Evolutionary conservation across 2,113 vertebrate species (phyloP).

Genomic region (Hydropotes inermis): DNA sequence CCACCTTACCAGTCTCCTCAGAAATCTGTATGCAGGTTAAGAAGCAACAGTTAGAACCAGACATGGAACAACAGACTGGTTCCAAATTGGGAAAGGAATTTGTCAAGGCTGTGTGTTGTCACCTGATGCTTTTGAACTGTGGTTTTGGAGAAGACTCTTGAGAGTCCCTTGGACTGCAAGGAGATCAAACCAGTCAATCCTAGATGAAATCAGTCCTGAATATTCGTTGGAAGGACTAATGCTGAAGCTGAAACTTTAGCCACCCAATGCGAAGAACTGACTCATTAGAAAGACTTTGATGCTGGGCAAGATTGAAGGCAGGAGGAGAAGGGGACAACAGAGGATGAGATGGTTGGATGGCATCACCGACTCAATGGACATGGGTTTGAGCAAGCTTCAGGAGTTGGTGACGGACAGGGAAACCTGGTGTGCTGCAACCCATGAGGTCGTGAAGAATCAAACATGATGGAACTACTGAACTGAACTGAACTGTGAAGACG

Average conservation of each 20-base stretch:
- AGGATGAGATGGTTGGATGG: neutral
- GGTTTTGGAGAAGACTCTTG: neutral
- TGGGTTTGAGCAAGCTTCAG: neutral
- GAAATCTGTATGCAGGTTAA: neutral
- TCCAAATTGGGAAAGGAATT: neutral
- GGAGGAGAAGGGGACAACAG: neutral
- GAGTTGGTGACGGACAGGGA: neutral
- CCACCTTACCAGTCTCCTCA: neutral
- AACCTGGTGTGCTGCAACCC: neutral
- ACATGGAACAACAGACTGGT: neutral
- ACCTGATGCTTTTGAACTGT: neutral
- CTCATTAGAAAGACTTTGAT: neutral
- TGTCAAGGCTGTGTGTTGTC: neutral
- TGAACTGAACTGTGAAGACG: neutral
- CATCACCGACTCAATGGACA: neutral
- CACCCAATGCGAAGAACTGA: neutral
- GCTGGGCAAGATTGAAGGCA: neutral
- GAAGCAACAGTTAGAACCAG: neutral
- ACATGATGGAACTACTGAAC: rapidly evolving
- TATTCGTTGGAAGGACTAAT: neutral
- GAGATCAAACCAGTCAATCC: neutral
- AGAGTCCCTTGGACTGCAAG: neutral
- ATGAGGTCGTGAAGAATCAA: neutral
- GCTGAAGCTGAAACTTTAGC: neutral
- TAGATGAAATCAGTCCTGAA: neutral